These are phyloP conservation scores for Helostoma temminkii DNA, from an alignment of 2,797 vertebrate species.

Conservation along the genomic window DNA sequence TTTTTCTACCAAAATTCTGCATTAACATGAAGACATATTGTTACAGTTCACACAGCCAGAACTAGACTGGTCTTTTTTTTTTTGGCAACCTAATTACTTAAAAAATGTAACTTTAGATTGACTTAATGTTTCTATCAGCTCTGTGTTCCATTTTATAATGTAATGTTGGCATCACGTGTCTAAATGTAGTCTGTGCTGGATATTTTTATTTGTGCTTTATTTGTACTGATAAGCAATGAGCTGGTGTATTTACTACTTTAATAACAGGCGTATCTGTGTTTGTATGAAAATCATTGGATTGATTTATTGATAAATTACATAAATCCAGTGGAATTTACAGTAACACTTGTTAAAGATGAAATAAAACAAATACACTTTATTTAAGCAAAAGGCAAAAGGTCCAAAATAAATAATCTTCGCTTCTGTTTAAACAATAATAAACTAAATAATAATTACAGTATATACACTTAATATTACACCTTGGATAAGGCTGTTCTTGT, in stretches of 20 bases:
- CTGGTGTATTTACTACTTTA: slow-evolving; percentile 9
- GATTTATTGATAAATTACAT: not conserved
- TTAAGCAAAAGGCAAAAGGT: slow-evolving; percentile 11
- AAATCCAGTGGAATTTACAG: not conserved
- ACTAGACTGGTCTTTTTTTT: no score
- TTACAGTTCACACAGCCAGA: not conserved
- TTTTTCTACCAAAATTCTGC: not conserved
- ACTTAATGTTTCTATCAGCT: not conserved
- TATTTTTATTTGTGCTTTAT: no score
- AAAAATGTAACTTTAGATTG: not conserved
- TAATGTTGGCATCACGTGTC: not conserved
- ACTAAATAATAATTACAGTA: slow-evolving; percentile 19
- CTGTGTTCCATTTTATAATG: not conserved
- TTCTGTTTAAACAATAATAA: slow-evolving; percentile 31
- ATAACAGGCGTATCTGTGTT: not conserved
- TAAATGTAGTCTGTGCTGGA: not conserved
- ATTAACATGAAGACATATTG: not conserved
- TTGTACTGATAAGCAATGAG: no score
- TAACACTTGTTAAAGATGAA: not conserved
- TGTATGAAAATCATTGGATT: not conserved
- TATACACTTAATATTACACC: slow-evolving; percentile 5
- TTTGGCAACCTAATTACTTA: not conserved
- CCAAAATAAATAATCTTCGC: slow-evolving; percentile 39
- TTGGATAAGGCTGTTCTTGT: not conserved
- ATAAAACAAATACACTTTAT: slow-evolving; percentile 35